These are phyloP conservation scores for Potamarius usumacintae DNA, from an alignment of 2,113 vertebrate genomes.

Conservation along the genomic window DNA sequence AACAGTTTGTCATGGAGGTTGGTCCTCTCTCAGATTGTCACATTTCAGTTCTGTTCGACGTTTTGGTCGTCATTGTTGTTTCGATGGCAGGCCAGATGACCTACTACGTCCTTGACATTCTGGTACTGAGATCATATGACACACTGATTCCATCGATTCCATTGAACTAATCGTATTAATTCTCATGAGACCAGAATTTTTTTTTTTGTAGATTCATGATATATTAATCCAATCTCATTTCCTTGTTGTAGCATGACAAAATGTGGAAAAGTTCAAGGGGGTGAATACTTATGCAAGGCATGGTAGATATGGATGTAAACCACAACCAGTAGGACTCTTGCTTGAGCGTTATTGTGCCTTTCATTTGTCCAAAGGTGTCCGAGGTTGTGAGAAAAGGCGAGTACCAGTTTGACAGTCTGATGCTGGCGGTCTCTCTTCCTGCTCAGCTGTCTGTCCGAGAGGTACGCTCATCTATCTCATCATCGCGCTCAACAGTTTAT, in stretches of 20 bases:
- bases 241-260: neutral
- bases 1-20: no score
- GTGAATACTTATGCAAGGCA: neutral
- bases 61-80: no score
- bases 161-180: neutral
- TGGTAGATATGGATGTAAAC: neutral
- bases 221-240: neutral
- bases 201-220: neutral
- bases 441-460: constrained; percentile 93
- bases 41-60: no score
- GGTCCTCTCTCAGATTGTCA: no score
- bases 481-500: no score
- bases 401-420: constrained; percentile 84
- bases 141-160: neutral
- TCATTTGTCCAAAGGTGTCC: constrained; percentile 75
- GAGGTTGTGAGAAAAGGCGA: constrained; percentile 77
- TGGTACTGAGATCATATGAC: neutral
- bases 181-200: neutral
- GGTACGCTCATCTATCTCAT: constrained; percentile 77
- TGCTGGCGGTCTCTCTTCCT: constrained; percentile 90
- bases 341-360: neutral
- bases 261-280: neutral
- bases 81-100: no score
- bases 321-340: neutral
- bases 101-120: no score